These are phyloP conservation scores for Polypedilum vanderplanki DNA, from an alignment of 1,140 invertebrate genomes.

Conservation along the genomic window DNA sequence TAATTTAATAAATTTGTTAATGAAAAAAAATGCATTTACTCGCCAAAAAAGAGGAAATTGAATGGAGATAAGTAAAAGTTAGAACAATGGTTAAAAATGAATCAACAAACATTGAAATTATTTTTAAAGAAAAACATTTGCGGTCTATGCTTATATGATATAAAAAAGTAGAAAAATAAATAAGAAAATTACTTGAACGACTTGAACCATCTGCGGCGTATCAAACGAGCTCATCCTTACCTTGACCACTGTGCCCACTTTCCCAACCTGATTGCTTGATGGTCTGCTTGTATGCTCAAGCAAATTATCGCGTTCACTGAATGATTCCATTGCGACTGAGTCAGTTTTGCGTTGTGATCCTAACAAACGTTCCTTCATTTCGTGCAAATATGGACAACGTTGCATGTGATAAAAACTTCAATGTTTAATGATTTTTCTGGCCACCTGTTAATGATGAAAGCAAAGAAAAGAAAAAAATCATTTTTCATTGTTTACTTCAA, in stretches of 20 bases:
- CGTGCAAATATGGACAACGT: constrained; percentile 81
- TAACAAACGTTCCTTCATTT: constrained; percentile 82
- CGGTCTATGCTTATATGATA: background rate
- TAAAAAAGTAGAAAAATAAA: constrained; percentile 28
- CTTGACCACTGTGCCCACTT: constrained; percentile 79
- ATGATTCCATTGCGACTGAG: constrained; percentile 47
- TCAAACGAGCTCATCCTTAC: constrained; percentile 49
- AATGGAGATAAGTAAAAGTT: background rate
- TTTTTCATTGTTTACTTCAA: no score
- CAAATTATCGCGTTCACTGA: constrained; percentile 44
- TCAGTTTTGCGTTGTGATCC: constrained; percentile 52
- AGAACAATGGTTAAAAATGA: background rate
- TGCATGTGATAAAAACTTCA: constrained; percentile 52
- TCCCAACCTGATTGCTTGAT: constrained; percentile 63
- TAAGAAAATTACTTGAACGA: constrained; percentile 27
- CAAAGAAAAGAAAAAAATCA: background rate
- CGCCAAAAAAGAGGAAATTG: no score
- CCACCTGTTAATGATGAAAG: constrained; percentile 5
- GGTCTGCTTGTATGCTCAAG: constrained; percentile 54
- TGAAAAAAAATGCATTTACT: no score
- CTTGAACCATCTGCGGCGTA: constrained; percentile 31
- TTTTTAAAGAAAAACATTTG: background rate
- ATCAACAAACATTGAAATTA: background rate
- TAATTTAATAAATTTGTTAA: no score
- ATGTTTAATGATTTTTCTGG: constrained; percentile 9